A percentile compares a stretch with the other conserved stretches of the same genome.
phyloP scores from a whole-genome alignment of 2,797 vertebrate genomes.

The Melanotaenia boesemani region DNA sequence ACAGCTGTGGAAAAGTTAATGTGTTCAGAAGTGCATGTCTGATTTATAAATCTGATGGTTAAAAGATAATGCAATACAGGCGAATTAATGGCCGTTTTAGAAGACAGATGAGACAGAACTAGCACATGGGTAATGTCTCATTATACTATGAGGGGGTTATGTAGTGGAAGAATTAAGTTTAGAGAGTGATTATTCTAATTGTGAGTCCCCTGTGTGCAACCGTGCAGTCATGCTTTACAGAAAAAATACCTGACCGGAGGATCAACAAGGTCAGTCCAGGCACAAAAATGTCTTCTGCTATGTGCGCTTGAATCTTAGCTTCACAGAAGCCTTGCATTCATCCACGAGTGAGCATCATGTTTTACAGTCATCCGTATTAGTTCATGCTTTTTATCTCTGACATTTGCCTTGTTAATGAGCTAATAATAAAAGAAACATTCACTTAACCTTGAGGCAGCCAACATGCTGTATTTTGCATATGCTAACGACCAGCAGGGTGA shows the following conservation, averaged over 20 bases:
- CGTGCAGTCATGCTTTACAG: slow-evolving; percentile 45
- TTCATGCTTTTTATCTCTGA: slow-evolving; percentile 29
- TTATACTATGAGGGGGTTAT: slow-evolving; percentile 68
- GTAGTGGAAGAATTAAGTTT: slow-evolving; percentile 53
- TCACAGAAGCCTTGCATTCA: slow-evolving; percentile 15
- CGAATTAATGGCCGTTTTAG: slow-evolving; percentile 60
- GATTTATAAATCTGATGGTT: slow-evolving; percentile 43
- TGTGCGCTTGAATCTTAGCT: slow-evolving; percentile 3
- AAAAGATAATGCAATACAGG: slow-evolving; percentile 47
- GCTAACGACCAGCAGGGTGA: slow-evolving; percentile 59
- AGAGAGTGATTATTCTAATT: slow-evolving; percentile 58
- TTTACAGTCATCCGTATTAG: background rate
- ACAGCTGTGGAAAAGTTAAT: background rate
- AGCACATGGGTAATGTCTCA: slow-evolving; percentile 64
- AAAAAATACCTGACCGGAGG: slow-evolving; percentile 46
- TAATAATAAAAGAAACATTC: slow-evolving; percentile 37
- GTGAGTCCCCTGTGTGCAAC: slow-evolving; percentile 64
- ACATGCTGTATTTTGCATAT: slow-evolving; percentile 37
- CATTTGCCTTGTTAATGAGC: slow-evolving; percentile 50
- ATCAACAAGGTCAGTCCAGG: slow-evolving; percentile 42
- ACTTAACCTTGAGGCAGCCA: slow-evolving; percentile 48
- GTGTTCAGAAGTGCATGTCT: slow-evolving; percentile 6
- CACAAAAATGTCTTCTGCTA: background rate
- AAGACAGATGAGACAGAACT: slow-evolving; percentile 60
- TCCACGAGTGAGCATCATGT: slow-evolving; percentile 3